phyloP scores from a whole-genome alignment of 1,140 invertebrate genomes.

The Zaprionus inermis region DNA sequence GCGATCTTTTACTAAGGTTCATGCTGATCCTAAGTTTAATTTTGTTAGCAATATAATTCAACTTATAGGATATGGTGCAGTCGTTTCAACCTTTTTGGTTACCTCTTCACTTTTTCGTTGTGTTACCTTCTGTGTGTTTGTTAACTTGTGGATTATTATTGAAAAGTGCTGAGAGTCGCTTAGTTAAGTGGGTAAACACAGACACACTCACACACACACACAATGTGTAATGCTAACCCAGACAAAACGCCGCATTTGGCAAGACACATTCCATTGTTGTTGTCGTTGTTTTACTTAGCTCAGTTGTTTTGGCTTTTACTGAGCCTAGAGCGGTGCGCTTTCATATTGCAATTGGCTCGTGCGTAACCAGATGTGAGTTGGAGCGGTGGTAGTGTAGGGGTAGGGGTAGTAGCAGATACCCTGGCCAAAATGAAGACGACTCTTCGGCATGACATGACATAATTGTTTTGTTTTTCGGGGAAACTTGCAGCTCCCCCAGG shows the following conservation, averaged over 20 bases:
- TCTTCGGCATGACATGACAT: constrained; percentile 44
- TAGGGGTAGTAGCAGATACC: not conserved
- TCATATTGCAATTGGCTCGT: constrained; percentile 47
- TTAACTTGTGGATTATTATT: constrained; percentile 61
- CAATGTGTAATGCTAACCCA: constrained; percentile 68
- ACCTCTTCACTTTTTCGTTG: constrained; percentile 20
- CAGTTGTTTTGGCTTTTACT: constrained; percentile 31
- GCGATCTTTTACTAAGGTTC: no score
- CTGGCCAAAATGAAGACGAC: constrained; percentile 10
- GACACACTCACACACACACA: not conserved
- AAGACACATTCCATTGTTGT: constrained; percentile 68
- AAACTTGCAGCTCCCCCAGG: constrained; percentile 22
- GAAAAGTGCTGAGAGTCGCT: constrained; percentile 56
- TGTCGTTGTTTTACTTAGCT: constrained; percentile 25
- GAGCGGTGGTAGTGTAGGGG: not conserved
- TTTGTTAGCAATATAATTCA: not conserved
- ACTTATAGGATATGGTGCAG: not conserved
- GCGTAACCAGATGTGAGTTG: constrained; percentile 28
- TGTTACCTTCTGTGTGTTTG: not conserved
- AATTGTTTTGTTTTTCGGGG: constrained; percentile 61
- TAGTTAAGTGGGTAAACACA: constrained; percentile 43
- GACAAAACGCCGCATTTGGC: constrained; percentile 74
- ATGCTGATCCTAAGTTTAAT: no score
- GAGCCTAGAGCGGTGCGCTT: constrained; percentile 35
- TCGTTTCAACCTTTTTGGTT: constrained; percentile 5